Evolutionary conservation across 1,140 invertebrate species (phyloP).

Genomic region (Diorhabda carinulata): DNA sequence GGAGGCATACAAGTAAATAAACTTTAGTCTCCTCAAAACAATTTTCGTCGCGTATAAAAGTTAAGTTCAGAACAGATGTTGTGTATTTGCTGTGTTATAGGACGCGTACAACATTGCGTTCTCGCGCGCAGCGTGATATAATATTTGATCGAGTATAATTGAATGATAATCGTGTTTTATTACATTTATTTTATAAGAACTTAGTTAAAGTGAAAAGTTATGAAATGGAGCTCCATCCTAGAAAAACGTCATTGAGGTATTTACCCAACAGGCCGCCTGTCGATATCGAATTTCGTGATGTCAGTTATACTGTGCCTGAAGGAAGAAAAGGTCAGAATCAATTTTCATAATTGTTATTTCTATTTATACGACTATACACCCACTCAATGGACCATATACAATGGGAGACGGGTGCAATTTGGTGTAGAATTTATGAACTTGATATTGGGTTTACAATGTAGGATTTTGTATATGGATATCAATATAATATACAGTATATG

Average conservation of each 20-base stretch:
- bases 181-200: neutral
- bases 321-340: conserved; percentile 60
- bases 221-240: conserved; percentile 5
- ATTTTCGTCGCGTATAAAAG: neutral
- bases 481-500: too few species aligned
- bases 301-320: conserved; percentile 62
- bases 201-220: neutral
- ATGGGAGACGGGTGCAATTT: too few species aligned
- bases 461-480: too few species aligned
- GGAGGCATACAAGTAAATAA: neutral
- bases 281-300: conserved; percentile 68
- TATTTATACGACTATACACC: too few species aligned
- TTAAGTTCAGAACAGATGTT: neutral
- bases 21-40: neutral
- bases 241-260: conserved; percentile 34
- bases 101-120: too few species aligned
- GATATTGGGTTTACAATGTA: too few species aligned
- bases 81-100: too few species aligned
- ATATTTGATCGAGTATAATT: too few species aligned
- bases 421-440: too few species aligned
- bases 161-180: neutral
- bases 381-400: too few species aligned
- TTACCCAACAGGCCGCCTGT: conserved; percentile 61
- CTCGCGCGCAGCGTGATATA: too few species aligned
- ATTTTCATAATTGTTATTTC: neutral